Evolutionary conservation across 2,888 invertebrate genomes (phyloP).

Genomic region (Meiosimyza decipiens): DNA sequence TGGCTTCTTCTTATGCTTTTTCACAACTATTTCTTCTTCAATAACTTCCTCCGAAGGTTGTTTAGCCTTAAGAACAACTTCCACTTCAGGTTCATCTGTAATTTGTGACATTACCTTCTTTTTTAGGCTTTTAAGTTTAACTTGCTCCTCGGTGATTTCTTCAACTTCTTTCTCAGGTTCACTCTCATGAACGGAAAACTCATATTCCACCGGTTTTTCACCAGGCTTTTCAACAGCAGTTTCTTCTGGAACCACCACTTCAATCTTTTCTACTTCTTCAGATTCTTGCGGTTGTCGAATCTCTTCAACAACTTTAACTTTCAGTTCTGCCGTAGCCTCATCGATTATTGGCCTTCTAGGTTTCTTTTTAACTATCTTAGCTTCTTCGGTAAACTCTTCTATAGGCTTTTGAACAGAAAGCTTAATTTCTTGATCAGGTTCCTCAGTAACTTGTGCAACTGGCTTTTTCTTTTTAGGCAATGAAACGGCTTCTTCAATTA

Average conservation of each 20-base stretch:
- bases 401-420: slow-evolving; percentile 51
- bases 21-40: slow-evolving; percentile 56
- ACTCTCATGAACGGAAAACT: slow-evolving; percentile 54
- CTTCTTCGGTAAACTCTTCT: slow-evolving; percentile 53
- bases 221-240: slow-evolving; percentile 41
- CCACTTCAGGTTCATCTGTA: slow-evolving; percentile 60
- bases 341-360: slow-evolving; percentile 53
- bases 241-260: slow-evolving; percentile 45
- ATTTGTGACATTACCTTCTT: slow-evolving; percentile 52
- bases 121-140: slow-evolving; percentile 49
- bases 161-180: slow-evolving; percentile 48
- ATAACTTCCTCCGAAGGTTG: slow-evolving; percentile 52
- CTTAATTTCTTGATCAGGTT: slow-evolving; percentile 43
- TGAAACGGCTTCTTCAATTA: slow-evolving; percentile 32
- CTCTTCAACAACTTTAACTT: slow-evolving; percentile 54
- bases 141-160: slow-evolving; percentile 48
- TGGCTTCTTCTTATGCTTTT: slow-evolving; percentile 54
- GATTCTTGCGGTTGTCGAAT: slow-evolving; percentile 45
- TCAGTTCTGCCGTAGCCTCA: slow-evolving; percentile 54
- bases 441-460: slow-evolving; percentile 12
- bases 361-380: slow-evolving; percentile 52
- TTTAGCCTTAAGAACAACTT: slow-evolving; percentile 52
- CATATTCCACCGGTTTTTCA: slow-evolving; percentile 51
- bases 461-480: slow-evolving; percentile 26
- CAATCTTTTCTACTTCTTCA: slow-evolving; percentile 54